Evolutionary conservation across 1,140 invertebrate genomes (phyloP).

Genomic region (Camponotus pennsylvanicus): DNA sequence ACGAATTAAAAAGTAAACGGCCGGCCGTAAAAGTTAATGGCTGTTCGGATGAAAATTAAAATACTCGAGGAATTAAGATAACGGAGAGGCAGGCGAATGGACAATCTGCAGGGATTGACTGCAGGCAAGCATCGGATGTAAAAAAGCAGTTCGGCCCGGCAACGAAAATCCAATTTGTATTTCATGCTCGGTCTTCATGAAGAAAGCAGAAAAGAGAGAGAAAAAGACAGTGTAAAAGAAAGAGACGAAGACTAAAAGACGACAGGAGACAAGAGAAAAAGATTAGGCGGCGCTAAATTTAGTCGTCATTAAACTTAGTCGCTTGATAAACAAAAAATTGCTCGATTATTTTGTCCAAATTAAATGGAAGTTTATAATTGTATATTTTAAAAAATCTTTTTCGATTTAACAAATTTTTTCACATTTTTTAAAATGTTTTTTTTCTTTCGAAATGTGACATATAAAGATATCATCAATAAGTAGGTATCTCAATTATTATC

Average conservation of each 20-base stretch:
- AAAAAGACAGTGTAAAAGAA: not conserved
- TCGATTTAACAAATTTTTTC: not conserved
- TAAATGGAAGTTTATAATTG: not conserved
- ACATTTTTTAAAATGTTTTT: too few species aligned
- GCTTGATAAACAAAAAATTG: conserved; percentile 12
- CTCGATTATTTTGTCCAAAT: not conserved
- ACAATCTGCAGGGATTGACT: conserved; percentile 66
- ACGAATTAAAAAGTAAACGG: conserved; percentile 86
- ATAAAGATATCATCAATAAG: not conserved
- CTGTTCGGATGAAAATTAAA: conserved; percentile 86
- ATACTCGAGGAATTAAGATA: conserved; percentile 82
- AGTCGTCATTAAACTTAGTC: conserved; percentile 44
- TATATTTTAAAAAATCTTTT: not conserved
- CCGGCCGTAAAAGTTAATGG: conserved; percentile 85
- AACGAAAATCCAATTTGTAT: conserved; percentile 59
- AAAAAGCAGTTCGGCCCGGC: conserved; percentile 53
- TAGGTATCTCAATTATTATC: not conserved
- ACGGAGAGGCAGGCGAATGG: conserved; percentile 66
- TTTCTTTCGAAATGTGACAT: too few species aligned
- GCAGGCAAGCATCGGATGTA: conserved; percentile 47
- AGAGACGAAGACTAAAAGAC: conserved; percentile 20
- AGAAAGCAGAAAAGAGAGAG: conserved; percentile 10
- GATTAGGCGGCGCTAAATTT: conserved; percentile 18
- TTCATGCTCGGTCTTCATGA: conserved; percentile 34
- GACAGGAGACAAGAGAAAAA: conserved; percentile 29